These are phyloP conservation scores for Erythrocebus patas DNA, from an alignment of 2,113 vertebrate species.

Conservation along the genomic window DNA sequence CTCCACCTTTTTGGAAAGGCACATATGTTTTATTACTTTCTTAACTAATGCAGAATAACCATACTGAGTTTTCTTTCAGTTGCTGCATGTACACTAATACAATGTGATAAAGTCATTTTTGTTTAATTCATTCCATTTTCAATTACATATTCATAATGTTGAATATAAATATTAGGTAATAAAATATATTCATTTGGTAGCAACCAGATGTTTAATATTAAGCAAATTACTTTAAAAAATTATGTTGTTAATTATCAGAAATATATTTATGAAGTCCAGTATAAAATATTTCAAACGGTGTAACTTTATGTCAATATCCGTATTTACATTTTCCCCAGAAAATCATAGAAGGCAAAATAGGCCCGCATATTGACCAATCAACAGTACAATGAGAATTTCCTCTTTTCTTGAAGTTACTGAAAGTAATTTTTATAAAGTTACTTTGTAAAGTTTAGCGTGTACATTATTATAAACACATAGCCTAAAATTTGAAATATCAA, in stretches of 20 bases:
- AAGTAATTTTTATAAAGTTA: not conserved
- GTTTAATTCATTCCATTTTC: not conserved
- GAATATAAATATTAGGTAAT: not conserved
- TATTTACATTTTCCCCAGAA: not conserved
- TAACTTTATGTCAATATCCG: not conserved
- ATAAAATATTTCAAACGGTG: not conserved
- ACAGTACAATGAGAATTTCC: not conserved
- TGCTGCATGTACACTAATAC: not conserved
- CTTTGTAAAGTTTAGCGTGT: not conserved
- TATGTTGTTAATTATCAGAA: not conserved
- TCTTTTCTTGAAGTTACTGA: not conserved
- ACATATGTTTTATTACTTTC: not conserved
- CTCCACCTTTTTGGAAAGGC: not conserved
- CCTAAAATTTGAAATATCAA: not conserved
- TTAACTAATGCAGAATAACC: not conserved
- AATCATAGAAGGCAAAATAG: not conserved
- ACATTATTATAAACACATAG: not conserved
- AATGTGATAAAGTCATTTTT: not conserved
- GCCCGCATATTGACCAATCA: not conserved
- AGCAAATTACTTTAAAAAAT: not conserved
- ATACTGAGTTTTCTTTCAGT: not conserved
- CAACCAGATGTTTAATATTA: not conserved
- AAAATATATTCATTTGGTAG: not conserved
- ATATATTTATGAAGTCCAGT: not conserved
- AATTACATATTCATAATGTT: not conserved